Percentiles rank a stretch among this genome's conserved stretches.
Conservation (phyloP, 1,140 invertebrate genomes). For the Nasonia giraulti region DNA sequence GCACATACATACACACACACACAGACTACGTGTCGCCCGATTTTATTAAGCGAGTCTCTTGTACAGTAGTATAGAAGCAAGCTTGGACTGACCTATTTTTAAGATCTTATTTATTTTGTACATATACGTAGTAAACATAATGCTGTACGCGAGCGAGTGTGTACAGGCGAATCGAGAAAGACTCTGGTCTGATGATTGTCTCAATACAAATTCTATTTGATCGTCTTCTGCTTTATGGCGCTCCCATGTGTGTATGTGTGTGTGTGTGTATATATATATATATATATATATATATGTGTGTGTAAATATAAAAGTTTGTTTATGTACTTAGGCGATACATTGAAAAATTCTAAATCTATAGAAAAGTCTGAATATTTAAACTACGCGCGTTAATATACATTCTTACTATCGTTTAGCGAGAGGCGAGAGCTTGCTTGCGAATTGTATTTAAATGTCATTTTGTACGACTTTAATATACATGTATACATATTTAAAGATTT, state of each 20-base stretch:
- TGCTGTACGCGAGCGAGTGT: neutral
- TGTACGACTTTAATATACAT: slow-evolving; percentile 32
- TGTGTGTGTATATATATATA: too few species aligned
- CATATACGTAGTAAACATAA: slow-evolving; percentile 6
- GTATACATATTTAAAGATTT: slow-evolving; percentile 23
- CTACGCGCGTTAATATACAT: neutral
- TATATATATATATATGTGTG: too few species aligned
- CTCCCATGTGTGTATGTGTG: too few species aligned
- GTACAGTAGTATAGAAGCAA: slow-evolving; percentile 7
- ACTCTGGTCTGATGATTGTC: slow-evolving; percentile 43
- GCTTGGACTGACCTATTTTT: slow-evolving; percentile 43
- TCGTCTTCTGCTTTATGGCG: neutral
- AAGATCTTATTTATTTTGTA: slow-evolving; percentile 50
- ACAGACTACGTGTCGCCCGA: neutral
- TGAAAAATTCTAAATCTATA: slow-evolving; percentile 31
- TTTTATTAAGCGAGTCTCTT: neutral
- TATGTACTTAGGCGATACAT: slow-evolving; percentile 43
- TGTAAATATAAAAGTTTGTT: too few species aligned
- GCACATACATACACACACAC: neutral
- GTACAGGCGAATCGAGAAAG: neutral
- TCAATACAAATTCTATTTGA: slow-evolving; percentile 29
- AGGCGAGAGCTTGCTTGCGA: neutral
- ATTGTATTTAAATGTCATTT: slow-evolving; percentile 35
- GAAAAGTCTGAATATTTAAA: slow-evolving; percentile 46
- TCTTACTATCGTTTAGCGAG: neutral